Base-by-base conservation (phyloP, 92 coral and sea anemone species). In the Diadumene lineata region DNA sequence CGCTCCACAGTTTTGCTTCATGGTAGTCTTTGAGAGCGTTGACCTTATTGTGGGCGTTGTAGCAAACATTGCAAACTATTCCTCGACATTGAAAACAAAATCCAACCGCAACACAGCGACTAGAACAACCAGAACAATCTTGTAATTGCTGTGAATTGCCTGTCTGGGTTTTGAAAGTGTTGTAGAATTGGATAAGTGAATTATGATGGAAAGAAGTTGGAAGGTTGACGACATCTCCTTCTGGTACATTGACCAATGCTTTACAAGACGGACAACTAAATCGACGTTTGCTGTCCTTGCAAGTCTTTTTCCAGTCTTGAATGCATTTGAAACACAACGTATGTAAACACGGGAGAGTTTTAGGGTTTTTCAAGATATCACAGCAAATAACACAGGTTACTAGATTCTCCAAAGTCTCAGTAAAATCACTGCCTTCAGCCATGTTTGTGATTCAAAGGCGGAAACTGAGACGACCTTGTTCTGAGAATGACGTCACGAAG, bases 71-170 rank as follows among this genome's bases (percentile, higher is more conserved):
- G 25, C 72, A 67, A 19, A 67, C 25, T 31, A 67, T 11, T 26
- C 72, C 72, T 18, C 17, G 29, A 67, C 72, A 67, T 31, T 67
- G 72, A 0, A 29, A 32, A 67, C 72, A 67, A 22, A 67, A 67
- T n/a, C 55, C 72, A 0, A 43, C 72, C 18, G 44, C n/a, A 10
- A 16, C 30, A 7, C 8, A 15, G 9, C 31, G 56, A 38, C 22
- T 8, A 34, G 31, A 50, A 17, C 72, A 67, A 31, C 56, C 24
- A 2, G 26, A 18, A 67, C 72, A 67, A 34, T 38, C 15, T 9
- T 24, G 30, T 21, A 43, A 34, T 11, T 21, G 30, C 44, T 28
- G 72, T 23, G 38, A 31, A 19, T 58, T 31, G 22, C 26, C 26
- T 7, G 72, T 53, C 23, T 43, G 21, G 21, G 8, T 67, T 67